Conservation (phyloP, 2,888 invertebrate species). For the Chromoteleia sp. region DNA sequence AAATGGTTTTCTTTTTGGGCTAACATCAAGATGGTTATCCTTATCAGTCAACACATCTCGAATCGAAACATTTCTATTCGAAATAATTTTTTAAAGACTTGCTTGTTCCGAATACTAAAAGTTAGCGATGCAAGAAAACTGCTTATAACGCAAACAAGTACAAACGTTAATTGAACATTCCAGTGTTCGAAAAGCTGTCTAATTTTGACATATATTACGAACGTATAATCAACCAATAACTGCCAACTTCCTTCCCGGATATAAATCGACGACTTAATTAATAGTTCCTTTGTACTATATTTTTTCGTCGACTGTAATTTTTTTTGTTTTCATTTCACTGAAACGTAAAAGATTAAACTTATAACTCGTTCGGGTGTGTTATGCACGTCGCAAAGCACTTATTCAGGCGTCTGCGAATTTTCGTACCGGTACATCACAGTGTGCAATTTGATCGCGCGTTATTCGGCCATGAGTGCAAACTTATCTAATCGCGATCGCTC, state of each 20-base stretch:
- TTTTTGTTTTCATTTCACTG: too few species aligned
- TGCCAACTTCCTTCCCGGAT: background rate
- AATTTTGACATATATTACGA: background rate
- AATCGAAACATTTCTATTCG: too few species aligned
- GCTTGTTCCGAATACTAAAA: too few species aligned
- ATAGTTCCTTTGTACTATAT: background rate
- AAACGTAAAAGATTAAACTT: background rate
- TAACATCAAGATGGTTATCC: too few species aligned
- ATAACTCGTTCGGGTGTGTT: background rate
- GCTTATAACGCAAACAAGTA: too few species aligned
- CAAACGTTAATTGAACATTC: too few species aligned
- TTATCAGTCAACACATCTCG: too few species aligned
- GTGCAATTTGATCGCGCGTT: slow-evolving; percentile 9
- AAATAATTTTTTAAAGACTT: too few species aligned
- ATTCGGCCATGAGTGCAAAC: slow-evolving; percentile 18
- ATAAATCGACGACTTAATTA: background rate
- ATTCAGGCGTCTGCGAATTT: background rate
- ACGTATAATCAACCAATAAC: background rate
- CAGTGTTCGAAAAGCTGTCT: too few species aligned
- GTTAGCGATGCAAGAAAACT: too few species aligned
- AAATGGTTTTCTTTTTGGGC: too few species aligned
- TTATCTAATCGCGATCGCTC: slow-evolving; percentile 47
- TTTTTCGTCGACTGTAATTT: too few species aligned
- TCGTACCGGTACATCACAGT: background rate
- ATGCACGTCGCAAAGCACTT: background rate